These are phyloP conservation scores for Heteractis magnifica DNA, from an alignment of 92 coral and sea anemone species.

Conservation along the genomic window DNA sequence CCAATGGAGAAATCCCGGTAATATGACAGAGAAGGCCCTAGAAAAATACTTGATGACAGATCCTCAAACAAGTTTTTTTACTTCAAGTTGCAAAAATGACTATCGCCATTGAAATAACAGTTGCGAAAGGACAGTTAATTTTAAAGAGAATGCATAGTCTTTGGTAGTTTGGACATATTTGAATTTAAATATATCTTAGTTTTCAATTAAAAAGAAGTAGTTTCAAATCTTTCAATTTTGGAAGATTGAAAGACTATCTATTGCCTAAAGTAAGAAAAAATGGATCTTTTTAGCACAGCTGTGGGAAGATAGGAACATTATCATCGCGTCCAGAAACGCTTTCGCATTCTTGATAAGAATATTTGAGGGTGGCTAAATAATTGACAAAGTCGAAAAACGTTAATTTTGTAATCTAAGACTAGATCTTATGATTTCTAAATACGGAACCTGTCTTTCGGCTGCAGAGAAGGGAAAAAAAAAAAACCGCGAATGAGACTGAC, in stretches of 20 bases:
- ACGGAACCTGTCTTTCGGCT: neutral
- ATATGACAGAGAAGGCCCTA: neutral
- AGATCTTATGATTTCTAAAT: neutral
- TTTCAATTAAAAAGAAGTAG: neutral
- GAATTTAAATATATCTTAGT: neutral
- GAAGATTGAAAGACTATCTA: neutral
- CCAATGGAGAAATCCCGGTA: neutral
- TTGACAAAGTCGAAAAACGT: constrained; percentile 1
- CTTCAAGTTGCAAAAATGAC: neutral
- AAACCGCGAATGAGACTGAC: neutral
- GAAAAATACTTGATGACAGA: neutral
- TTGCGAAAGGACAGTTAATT: constrained; percentile 20
- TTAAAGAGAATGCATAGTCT: neutral
- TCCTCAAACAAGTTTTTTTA: neutral
- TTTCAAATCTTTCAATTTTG: neutral
- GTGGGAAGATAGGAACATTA: neutral
- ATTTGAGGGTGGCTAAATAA: neutral
- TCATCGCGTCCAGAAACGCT: neutral
- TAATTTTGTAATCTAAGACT: neutral
- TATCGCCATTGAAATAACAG: neutral
- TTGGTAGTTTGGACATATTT: neutral
- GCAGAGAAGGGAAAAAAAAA: neutral
- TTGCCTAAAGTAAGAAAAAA: neutral
- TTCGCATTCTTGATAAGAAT: neutral
- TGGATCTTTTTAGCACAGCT: neutral